Evolutionary conservation across 2,797 vertebrate genomes (phyloP), one percentile per base, ranked within the genome.

Genomic region (Peromyscus attwateri): DNA sequence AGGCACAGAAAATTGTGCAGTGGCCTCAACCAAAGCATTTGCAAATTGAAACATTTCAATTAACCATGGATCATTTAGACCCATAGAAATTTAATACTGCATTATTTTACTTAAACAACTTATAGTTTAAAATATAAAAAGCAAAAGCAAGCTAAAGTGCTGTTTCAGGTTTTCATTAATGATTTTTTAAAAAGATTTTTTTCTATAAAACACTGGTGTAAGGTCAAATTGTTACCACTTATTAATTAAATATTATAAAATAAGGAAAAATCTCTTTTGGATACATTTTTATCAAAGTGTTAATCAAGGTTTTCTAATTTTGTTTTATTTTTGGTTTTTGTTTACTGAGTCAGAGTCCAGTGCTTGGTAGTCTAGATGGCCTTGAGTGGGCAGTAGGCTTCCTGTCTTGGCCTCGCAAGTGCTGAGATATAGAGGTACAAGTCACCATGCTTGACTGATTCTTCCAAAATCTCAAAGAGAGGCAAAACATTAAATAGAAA

Each of bases 211-310:
- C 7, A 66, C 29, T n/a, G 76, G 13, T 93, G 97, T 96, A 97
- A 97, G 94, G 84, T 75, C 57, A 81, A 97, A 76, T 97, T 97
- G 80, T 68, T 76, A 17, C 91, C 84, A 95, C 91, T 97, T 97
- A 89, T 73, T 64, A 98, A 75, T 90, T 97, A 95, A 88, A 11
- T 77, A 90, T 70, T 94, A 10, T 52, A 27, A 57, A 29, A 89
- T 89, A 16, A 40, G 49, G 79, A 87, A 9, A 70, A 52, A 70
- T 87, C 52, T 82, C 94, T 92, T 91, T 7, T 2, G 5, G 31
- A 91, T 89, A 98, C 73, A 46, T 95, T 76, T 82, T 13, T 57
- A 62, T 57, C 17, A 85, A 6, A 77, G 34, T 27, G 73, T 90
- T 97, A 81, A 92, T 12, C 37, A 46, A 75, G 85, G 85, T 52